Evolutionary conservation across 1,140 invertebrate species (phyloP), one percentile per base, ranked within the genome.

Genomic region (Caligus rogercresseyi): DNA sequence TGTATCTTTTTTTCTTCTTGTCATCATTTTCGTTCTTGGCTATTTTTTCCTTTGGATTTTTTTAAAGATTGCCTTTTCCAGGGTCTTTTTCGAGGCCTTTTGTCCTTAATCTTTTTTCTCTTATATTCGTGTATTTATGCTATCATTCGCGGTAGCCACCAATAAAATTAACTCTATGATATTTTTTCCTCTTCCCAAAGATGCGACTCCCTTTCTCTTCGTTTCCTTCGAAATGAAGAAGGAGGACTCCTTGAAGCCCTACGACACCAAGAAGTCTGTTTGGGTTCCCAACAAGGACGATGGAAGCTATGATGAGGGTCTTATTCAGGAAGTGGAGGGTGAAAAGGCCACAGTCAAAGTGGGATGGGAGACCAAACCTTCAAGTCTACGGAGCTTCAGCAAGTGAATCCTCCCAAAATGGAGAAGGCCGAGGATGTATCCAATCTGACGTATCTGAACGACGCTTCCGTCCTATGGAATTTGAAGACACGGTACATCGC

Each of bases 201-300:
- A 93, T 85, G 89, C 89, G 72, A 86, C 87, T 74, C 85, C 87
- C 71, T 94, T 86, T 78, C 79, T 93, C 77, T 93, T 87, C 79
- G 86, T 93, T 64, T 89, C 89, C 64, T 81, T 93, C 69, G 89
- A 94, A 78, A 88, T 91, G 78, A 93, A 92, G 79, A 83, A 89
- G 78, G 91, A 90, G 76, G 89, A 94, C 75, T 89, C 93, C 77
- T 87, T 87, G 74, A 92, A 93, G 79, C 90, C 90, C 67, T 93
- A 96, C 80, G 95, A 98, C 83, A 92, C 87, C 76, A 99, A 98
- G 80, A 98, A 98, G 79, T 86, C 87, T 16, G 55, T 92, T 80
- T 99, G 95, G 95, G 85, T 98, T 65, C 89, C 92, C 66, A 87
- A 94, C 76, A 87, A 94, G 70, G 95, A 96, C 76, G 93, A 97